Evolutionary conservation across 2,888 invertebrate species (phyloP), one percentile per base, ranked within the genome.

Genomic region (Brachyptera putata): DNA sequence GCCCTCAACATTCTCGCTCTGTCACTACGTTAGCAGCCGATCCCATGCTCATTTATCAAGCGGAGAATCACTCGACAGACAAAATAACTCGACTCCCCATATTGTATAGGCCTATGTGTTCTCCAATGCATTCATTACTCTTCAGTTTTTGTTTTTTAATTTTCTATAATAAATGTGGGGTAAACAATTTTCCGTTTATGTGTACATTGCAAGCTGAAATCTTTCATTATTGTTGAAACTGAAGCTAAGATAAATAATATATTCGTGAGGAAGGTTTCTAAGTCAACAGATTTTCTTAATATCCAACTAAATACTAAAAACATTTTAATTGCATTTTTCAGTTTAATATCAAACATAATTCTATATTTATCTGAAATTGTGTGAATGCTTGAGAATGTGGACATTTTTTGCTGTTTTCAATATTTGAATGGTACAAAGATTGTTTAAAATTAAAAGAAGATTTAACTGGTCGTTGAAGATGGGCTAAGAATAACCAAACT

Each of bases 11-110:
- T 50, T 63, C 24, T 59, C 46, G 53, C 62, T 49, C 59, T 58
- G 57, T n/a, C n/a, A 53, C 61, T 48, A 37, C 46, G 46, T 34
- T 53, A 53, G 58, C 41, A 59, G 37, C 41, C 46, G 13, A 43
- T n/a, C n/a, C n/a, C n/a, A n/a, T 39, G 62, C 56, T 62, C 46
- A 62, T 57, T 46, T 53, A 46, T 60, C 60, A 56, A 60, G 60
- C 48, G 56, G 48, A 37, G 22, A 16, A 56, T 16, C 53, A 53
- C 21, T 53, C 36, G 34, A 34, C 22, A 24, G 55, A 26, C 49
- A 56, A 55, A 56, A 39, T 49, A 60, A 49, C 41, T 60, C 50
- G 30, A 50, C 46, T 24, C 56, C 56, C 56, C 22, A 48, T 30
- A 39, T 22, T 46, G n/a, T 41, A 22, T 46, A 37, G 41, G 24